Evolutionary conservation across 2,797 vertebrate genomes (phyloP), one percentile per base, ranked within the genome.

Genomic region (Enteromius trimaculatus): DNA sequence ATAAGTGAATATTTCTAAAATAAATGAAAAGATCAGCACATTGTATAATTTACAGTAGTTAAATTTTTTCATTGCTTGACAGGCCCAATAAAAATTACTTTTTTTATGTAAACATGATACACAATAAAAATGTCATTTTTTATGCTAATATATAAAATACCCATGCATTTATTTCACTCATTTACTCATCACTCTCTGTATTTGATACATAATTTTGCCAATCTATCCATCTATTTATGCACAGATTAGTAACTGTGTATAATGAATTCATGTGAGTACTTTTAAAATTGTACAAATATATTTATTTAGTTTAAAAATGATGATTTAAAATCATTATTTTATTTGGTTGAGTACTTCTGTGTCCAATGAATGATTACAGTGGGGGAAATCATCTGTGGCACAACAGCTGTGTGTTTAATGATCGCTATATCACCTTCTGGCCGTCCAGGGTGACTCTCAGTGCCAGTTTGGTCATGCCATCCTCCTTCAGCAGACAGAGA

Each of bases 401-500:
- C n/a, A 13, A 29, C 34, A 62, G 4, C 31, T 76, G 71, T 34
- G 19, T 9, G 37, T 31, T 29, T 8, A n/a, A 77, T 53, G 23
- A 23, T 21, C 10, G 4, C 69, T 88, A 88, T 68, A 89, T 92
- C 68, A 99, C 98, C 95, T 99, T 97, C 87, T 98, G 97, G 0
- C 96, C 92, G 86, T 99, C 96, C 49, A 99, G 95, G 0, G 96
- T 97, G 64, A 99, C 96, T 0, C 98, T 96, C 70, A 99, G 94
- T 3, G 97, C 98, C 85, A 99, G 93, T 86, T 98, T 98, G 23
- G 98, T 97, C 96, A 98, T 97, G 76, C 98, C 98, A 3, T 99
- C 98, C 92, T 99, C 98, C 83, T 99, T 99, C 62, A 99, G 86
- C 88, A 99, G 90, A 72, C 99, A 98, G 42, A 99, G 95, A 69